Base-by-base conservation (phyloP, 2,797 vertebrate genomes). In the Mus minutoides region DNA sequence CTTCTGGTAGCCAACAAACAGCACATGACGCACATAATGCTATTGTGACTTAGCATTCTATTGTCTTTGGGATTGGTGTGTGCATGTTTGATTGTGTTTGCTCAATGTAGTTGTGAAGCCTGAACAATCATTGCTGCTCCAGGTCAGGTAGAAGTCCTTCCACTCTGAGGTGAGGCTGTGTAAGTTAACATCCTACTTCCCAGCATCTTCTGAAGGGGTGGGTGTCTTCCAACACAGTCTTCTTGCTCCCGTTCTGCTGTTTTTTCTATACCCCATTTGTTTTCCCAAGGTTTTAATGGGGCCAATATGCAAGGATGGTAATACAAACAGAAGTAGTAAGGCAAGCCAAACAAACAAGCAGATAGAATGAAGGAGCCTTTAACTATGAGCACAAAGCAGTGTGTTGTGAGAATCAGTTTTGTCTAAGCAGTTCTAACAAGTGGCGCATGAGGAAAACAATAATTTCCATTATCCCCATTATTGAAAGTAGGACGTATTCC, bases 111-210 rank as follows among this genome's bases (percentile, higher is more conserved):
- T 3, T 19, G 1, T 37, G 1, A 0, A 46, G 29, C 37, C 46
- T 34, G 29, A 83, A 34, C 67, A 54, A 9, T n/a, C 2, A 0
- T 37, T 40, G 19, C 34, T 40, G 37, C 31, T 90, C 40, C 12
- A 13, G 0, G 12, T 71, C 9, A 9, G 13, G 52, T 21, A 26
- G 26, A 60, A 1, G 26, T 26, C 60, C 19, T 56, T 9, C 69
- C 31, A 9, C 2, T 3, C 29, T 6, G 3, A 34, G 7, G 12
- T n/a, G 71, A 77, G 37, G 54, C 3, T 11, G 26, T 24, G 58
- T 5, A 3, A 0, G 1, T 43, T 43, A 21, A 11, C 17, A 10
- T 0, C 9, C 2, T 29, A 0, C 5, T 4, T 71, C 34, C 37
- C 10, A 4, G 0, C 16, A 0, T 9, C 16, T 79, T 49, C 31